These are phyloP conservation scores for Apamea crenata DNA, from an alignment of 2,888 invertebrate species.

Conservation along the genomic window DNA sequence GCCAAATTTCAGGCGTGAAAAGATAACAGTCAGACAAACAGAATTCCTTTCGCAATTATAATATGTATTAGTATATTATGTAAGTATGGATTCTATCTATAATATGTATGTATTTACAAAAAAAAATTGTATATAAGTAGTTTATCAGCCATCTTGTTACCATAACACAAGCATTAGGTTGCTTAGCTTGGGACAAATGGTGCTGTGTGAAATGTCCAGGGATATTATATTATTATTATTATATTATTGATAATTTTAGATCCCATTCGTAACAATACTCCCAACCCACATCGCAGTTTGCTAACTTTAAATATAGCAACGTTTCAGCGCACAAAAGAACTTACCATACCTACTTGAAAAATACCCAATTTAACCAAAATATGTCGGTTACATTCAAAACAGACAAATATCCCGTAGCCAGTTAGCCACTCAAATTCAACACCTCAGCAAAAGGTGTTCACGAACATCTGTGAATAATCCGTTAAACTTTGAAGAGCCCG, in stretches of 20 bases:
- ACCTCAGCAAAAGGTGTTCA: slow-evolving; percentile 79
- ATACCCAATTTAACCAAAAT: slow-evolving; percentile 8
- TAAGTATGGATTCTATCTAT: not conserved
- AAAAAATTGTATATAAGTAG: too few relatives aligned
- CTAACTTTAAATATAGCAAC: not conserved
- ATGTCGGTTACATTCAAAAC: slow-evolving; percentile 50
- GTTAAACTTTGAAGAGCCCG: slow-evolving; percentile 70
- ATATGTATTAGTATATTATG: too few relatives aligned
- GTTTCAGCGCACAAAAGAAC: not conserved
- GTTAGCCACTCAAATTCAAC: slow-evolving; percentile 58
- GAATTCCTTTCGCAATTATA: too few relatives aligned
- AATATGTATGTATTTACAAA: too few relatives aligned
- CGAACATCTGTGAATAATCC: slow-evolving; percentile 84
- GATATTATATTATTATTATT: too few relatives aligned
- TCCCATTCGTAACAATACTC: not conserved
- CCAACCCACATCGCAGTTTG: slow-evolving; percentile 1
- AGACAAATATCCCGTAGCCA: slow-evolving; percentile 59
- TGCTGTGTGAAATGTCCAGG: too few relatives aligned
- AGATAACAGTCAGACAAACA: too few relatives aligned
- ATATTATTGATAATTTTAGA: not conserved
- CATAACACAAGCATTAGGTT: too few relatives aligned
- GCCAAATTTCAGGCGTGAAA: too few relatives aligned
- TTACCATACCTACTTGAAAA: slow-evolving; percentile 5
- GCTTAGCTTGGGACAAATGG: too few relatives aligned
- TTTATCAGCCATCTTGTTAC: too few relatives aligned